Evolutionary conservation across 2,113 vertebrate genomes (phyloP).

Genomic region (Brachyhypopomus occidentalis): DNA sequence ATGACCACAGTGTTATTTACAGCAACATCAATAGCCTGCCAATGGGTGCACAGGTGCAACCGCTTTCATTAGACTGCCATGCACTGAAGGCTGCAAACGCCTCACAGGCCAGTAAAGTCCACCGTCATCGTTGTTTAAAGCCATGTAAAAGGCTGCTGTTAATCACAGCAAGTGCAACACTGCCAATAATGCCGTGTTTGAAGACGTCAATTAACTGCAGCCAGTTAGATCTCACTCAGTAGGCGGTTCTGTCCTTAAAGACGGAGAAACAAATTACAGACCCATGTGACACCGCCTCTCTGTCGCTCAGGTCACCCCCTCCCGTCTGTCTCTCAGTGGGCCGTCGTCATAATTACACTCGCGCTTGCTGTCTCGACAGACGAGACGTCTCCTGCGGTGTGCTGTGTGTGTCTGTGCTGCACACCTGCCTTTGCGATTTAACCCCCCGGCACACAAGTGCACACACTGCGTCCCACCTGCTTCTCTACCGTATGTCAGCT

Average conservation of each 20-base stretch:
- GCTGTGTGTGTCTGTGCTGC: neutral
- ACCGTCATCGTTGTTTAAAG: too few species aligned
- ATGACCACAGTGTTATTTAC: neutral
- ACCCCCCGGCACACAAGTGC: neutral
- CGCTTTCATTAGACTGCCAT: too few species aligned
- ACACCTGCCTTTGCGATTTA: neutral
- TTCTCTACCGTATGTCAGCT: slow-evolving; percentile 2
- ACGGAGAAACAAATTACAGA: too few species aligned
- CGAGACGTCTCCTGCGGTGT: slow-evolving; percentile 1
- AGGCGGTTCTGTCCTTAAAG: too few species aligned
- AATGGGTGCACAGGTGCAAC: too few species aligned
- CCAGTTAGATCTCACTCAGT: too few species aligned
- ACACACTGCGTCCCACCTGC: neutral
- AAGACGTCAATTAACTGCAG: too few species aligned
- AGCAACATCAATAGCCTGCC: neutral
- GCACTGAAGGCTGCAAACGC: too few species aligned
- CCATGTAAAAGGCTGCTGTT: too few species aligned
- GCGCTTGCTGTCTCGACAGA: neutral
- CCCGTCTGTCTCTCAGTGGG: neutral
- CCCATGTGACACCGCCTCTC: neutral
- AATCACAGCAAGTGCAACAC: too few species aligned
- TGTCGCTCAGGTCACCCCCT: neutral
- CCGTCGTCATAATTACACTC: neutral
- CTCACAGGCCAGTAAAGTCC: too few species aligned
- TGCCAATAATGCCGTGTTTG: too few species aligned